Evolutionary conservation across 2,113 vertebrate genomes (phyloP), one percentile per base, ranked within the genome.

Genomic region (Actinemys pallida): DNA sequence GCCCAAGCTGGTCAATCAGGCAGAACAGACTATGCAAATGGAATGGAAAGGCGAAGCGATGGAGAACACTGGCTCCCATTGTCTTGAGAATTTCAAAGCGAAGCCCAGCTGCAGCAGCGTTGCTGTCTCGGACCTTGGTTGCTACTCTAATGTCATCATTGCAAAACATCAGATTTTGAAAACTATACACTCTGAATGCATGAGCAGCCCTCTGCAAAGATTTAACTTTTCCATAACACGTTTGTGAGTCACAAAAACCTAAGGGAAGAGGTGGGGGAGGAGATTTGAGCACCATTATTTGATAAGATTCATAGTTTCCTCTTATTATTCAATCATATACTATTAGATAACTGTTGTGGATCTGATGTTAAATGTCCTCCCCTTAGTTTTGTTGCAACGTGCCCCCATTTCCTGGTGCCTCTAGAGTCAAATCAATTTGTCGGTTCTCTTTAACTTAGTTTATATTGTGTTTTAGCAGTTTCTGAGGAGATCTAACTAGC

Each of bases 21-120:
- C 99, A 98, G 98, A 99, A 99, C 98, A 97, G 98, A 97, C 98
- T 98, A 98, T 99, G 99, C 98, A 98, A 99, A 99, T 99, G 98
- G 91, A 87, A 93, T 92, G 97, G 98, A 96, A 98, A 98, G 97
- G 98, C 98, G 96, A 97, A 98, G 97, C 97, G 96, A 97, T 91
- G 94, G 98, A 96, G 98, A 99, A 99, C 98, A 99, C 97, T 98
- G 98, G 97, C 90, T 88, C 95, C 98, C 97, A 98, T 99, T 99
- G 99, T 99, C 98, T 95, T 53, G 92, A 92, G 93, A 86, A 86
- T 98, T 99, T 98, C 98, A 98, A 98, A 98, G 98, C 95, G 89
- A 96, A 94, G 95, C 97, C 98, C 99, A 99, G 98, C 99, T 99
- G 99, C 98, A 98, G 94, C 98, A 87, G 96, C 95, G 96, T 96